Base-by-base conservation (phyloP, 1,140 invertebrate genomes). In the Mycetomoellerius zeteki region DNA sequence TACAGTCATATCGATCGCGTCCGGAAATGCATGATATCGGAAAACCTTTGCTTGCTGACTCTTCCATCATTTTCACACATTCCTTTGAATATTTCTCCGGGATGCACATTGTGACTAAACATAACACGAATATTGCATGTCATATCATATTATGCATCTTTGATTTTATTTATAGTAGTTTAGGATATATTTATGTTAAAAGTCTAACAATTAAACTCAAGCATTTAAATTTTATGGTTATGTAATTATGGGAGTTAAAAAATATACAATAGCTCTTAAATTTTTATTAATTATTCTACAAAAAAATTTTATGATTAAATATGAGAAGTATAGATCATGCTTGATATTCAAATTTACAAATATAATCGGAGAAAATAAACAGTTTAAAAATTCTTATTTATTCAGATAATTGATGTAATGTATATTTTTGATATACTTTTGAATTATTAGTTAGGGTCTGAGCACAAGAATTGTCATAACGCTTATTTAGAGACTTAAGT, bases 1-100 rank as follows among this genome's bases (percentile, higher is more conserved):
- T 96, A 91, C 98, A 99, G 54, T 98, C 97, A 81, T 93, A 97
- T 95, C 96, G 96, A 94, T 98, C 97, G 89, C 97, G 96, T 2
- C 97, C 97, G 3, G 96, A 93, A 5, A 97, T 95, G 93, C 97
- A 97, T 90, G 96, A 95, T 86, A 97, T 96, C 16, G 95, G 93
- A 14, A 96, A 96, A 77, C 97, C 96, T 87, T 96, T 96, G 88
- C 96, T 96, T 7, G 96, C 96, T 16, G 96, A 96, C 88, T 97
- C 96, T 58, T 96, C 95, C 33, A 97, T 94, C 96, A 98, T 97
- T 37, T 96, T 94, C 80, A 96, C 93, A 94, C 97, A 98, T 37
- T 96, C 95, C 12, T 96, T 94, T 90, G 96, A 92, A 54, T 96
- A 96, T 58, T 96, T 95, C 67, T 96, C 94, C 0, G 97, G 97